A percentile compares a stretch with the other conserved stretches of the same genome.
Evolutionary conservation across 2,888 invertebrate species (phyloP).

Genomic region (Cenopis cana): DNA sequence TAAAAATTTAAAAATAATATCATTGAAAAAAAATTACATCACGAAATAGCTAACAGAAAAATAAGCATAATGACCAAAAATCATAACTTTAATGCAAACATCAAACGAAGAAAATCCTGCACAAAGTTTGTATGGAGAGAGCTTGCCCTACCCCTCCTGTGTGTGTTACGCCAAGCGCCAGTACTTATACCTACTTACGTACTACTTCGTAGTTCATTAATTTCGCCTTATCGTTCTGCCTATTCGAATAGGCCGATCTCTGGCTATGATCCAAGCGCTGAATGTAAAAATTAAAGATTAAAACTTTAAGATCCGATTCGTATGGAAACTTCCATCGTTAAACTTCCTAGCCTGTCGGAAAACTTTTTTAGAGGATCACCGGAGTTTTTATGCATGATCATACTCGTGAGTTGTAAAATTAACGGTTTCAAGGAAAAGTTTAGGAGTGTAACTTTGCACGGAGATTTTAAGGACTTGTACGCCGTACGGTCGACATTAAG

Average conservation of each 20-base stretch:
- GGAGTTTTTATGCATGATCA: conserved; percentile 34
- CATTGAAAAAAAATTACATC: too few relatives aligned
- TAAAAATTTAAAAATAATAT: too few relatives aligned
- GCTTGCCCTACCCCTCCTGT: too few relatives aligned
- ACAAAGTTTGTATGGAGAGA: too few relatives aligned
- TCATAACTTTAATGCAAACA: too few relatives aligned
- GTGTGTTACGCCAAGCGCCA: too few relatives aligned
- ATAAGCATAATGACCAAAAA: too few relatives aligned
- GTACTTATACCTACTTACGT: too few relatives aligned
- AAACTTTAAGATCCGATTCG: conserved; percentile 19
- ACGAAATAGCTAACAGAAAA: too few relatives aligned
- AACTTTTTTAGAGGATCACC: background rate
- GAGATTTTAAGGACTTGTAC: background rate
- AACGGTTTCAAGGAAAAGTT: conserved; percentile 7
- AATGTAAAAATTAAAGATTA: conserved; percentile 34
- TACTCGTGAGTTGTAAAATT: conserved; percentile 18
- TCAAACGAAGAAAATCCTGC: too few relatives aligned
- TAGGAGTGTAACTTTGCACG: background rate
- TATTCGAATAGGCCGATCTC: background rate
- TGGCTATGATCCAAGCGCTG: conserved; percentile 28
- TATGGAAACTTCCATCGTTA: conserved; percentile 33
- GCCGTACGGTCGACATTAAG: too few relatives aligned
- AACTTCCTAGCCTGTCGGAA: background rate
- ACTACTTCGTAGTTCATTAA: background rate
- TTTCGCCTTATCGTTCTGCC: background rate